Evolutionary conservation across 2,888 invertebrate genomes (phyloP).

Genomic region (Cephalotes varians): DNA sequence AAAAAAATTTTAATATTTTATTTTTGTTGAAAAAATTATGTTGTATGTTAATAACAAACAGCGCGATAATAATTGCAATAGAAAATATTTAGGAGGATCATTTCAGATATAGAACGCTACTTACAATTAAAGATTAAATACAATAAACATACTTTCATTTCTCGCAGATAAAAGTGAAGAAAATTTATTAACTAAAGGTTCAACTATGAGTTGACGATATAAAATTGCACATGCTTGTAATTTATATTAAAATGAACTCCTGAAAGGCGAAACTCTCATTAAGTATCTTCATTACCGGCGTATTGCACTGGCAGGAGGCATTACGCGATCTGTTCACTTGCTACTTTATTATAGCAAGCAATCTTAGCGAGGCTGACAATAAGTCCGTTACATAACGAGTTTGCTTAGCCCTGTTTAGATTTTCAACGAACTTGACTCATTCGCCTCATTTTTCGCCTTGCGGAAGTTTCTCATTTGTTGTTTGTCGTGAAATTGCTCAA

Average conservation of each 20-base stretch:
- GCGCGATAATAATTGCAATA: not conserved
- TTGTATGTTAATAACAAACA: not conserved
- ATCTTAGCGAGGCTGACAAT: conserved; percentile 71
- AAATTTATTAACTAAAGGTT: conserved; percentile 17
- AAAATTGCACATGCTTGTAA: conserved; percentile 17
- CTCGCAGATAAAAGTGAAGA: not conserved
- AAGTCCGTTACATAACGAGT: conserved; percentile 72
- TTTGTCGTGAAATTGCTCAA: conserved; percentile 37
- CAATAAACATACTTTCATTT: not conserved
- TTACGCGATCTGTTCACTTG: conserved; percentile 73
- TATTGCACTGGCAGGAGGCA: conserved; percentile 44
- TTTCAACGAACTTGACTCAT: conserved; percentile 37
- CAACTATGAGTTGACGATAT: conserved; percentile 19
- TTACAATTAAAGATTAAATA: not conserved
- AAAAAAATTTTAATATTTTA: not conserved
- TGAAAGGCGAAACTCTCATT: conserved; percentile 35
- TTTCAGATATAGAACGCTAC: not conserved
- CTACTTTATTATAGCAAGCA: conserved; percentile 75
- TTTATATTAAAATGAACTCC: conserved; percentile 8
- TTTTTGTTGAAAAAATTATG: not conserved
- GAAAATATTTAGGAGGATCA: not conserved
- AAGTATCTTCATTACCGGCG: conserved; percentile 58
- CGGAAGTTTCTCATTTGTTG: conserved; percentile 52
- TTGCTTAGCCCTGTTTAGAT: conserved; percentile 63
- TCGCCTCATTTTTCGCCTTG: conserved; percentile 47